Base-by-base conservation (phyloP, 2,113 vertebrate genomes). In the Ceyx margarethae region DNA sequence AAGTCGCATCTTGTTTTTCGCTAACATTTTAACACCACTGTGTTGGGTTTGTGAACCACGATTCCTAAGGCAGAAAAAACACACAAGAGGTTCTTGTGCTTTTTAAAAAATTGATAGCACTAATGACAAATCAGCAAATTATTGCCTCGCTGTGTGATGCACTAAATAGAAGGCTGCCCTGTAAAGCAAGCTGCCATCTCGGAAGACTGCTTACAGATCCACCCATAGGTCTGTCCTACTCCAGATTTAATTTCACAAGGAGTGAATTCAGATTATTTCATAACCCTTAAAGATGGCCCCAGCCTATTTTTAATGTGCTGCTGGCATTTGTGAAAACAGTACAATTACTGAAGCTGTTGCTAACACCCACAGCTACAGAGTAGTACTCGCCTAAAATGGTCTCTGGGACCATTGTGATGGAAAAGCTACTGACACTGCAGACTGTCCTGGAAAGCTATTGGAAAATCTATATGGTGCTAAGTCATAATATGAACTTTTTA, bases 371-470 rank as follows among this genome's bases (percentile, higher is more conserved):
- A 95, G 94, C 94, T 94, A 94, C 50, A 19, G 43, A 93, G 58
- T 53, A 81, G 33, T 89, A 75, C 73, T 96, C 3, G 9, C 84
- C 80, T 96, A 95, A 96, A 96, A 94, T 92, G 96, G 93, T 93
- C 94, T 89, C 91, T 91, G 93, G 91, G 94, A 96, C 74, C 93
- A 91, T 78, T 62, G 67, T 74, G 74, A 93, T 50, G 51, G 91
- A 97, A 97, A 97, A 96, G 91, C 96, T 94, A 95, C 78, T 93
- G 71, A 95, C 92, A 75, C 76, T 93, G 93, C 96, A 97, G 90
- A 93, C 88, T 92, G 87, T 94, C 85, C 83, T 91, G 80, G 95
- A 96, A 94, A 89, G 89, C 90, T 95, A 92, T 31, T 90, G 86
- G 89, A 96, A 95, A 97, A 94, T 91, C 66, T 90, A 90, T 89